Percentiles rank a stretch among this genome's conserved stretches.
Conservation (phyloP, 2,888 invertebrate species). For the Morinoia aosen region DNA sequence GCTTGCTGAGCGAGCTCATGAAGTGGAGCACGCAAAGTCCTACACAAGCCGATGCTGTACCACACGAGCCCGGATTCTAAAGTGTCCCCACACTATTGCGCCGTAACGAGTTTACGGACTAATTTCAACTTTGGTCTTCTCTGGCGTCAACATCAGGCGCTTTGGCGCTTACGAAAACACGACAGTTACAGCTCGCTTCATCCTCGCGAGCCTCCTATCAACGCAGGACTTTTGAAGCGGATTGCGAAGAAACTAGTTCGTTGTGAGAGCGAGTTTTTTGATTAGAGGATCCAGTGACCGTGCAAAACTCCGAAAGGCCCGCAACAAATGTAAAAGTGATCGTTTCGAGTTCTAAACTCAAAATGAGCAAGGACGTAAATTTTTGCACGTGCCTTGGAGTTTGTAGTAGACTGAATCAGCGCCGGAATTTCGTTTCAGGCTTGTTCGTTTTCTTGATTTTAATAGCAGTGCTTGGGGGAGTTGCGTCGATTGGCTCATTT, state of each 20-base stretch:
- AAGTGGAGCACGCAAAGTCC: background rate
- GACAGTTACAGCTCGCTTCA: constrained; percentile 43
- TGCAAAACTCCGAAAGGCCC: constrained; percentile 1
- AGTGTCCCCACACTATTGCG: constrained; percentile 5
- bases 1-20: background rate
- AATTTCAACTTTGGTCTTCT: constrained; percentile 35
- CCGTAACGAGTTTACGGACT: constrained; percentile 38
- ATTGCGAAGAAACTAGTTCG: constrained; percentile 18
- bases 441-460: background rate
- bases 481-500: background rate
- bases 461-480: background rate
- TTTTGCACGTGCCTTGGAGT: background rate
- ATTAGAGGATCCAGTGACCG: constrained; percentile 33
- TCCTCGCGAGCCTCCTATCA: constrained; percentile 23
- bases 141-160: constrained; percentile 33
- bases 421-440: background rate
- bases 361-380: background rate
- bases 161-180: constrained; percentile 30
- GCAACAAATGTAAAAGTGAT: background rate
- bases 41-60: background rate
- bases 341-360: constrained; percentile 12
- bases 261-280: constrained; percentile 13
- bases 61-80: background rate
- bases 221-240: constrained; percentile 40
- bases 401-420: constrained; percentile 24